Evolutionary conservation across 2,888 invertebrate species (phyloP).

Genomic region (Scaptomyza reducta): DNA sequence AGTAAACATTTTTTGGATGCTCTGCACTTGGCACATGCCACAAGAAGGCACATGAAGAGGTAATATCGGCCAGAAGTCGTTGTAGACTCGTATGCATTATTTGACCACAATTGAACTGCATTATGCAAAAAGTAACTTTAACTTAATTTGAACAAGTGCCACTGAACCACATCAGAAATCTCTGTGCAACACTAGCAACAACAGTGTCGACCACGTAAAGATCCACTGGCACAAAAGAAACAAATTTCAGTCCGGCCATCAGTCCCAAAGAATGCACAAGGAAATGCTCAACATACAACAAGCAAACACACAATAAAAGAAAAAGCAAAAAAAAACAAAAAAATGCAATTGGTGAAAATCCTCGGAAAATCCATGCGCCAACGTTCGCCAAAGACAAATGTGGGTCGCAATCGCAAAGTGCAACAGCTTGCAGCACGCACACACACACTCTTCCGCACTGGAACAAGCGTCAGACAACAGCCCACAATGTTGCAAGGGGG

Average conservation of each 20-base stretch:
- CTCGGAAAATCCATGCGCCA: slow-evolving; percentile 68
- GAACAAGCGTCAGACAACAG: slow-evolving; percentile 20
- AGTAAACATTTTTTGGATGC: slow-evolving; percentile 54
- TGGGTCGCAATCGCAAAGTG: slow-evolving; percentile 78
- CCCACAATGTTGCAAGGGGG: slow-evolving; percentile 3
- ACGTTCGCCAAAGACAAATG: slow-evolving; percentile 72
- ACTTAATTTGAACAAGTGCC: slow-evolving; percentile 69
- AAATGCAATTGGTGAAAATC: slow-evolving; percentile 62
- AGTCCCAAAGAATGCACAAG: slow-evolving; percentile 58
- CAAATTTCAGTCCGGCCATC: slow-evolving; percentile 57
- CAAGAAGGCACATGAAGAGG: slow-evolving; percentile 33
- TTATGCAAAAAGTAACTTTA: slow-evolving; percentile 60
- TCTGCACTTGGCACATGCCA: slow-evolving; percentile 49
- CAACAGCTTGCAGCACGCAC: slow-evolving; percentile 63
- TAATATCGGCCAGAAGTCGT: slow-evolving; percentile 28
- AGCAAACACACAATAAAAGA: not conserved
- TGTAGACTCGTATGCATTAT: not conserved
- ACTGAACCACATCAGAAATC: slow-evolving; percentile 29
- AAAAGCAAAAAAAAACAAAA: slow-evolving; percentile 28
- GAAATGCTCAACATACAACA: slow-evolving; percentile 60
- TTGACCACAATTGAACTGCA: slow-evolving; percentile 66
- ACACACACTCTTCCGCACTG: slow-evolving; percentile 24
- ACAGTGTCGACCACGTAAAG: slow-evolving; percentile 37
- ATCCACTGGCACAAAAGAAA: slow-evolving; percentile 59
- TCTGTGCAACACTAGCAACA: not conserved